Evolutionary conservation across 2,113 vertebrate genomes (phyloP), one percentile per base, ranked within the genome.

Genomic region (Pomatorhinus ruficollis): DNA sequence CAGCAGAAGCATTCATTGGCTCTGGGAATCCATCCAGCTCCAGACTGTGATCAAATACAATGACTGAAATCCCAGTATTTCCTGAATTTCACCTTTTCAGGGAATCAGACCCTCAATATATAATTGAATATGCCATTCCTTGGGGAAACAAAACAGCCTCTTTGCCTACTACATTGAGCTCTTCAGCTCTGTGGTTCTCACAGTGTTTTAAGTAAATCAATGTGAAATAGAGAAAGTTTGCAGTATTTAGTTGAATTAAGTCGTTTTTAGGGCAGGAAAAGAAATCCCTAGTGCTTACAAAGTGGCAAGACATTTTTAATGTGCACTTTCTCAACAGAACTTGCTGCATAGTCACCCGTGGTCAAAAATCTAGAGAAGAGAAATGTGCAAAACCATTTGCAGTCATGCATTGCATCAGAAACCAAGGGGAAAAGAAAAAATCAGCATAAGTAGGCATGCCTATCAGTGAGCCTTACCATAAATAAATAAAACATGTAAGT

Each of bases 1-100:
- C 37, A 80, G 33, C 2, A 76, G 75, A 65, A 90, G 18, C 10
- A 40, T 69, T 94, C 60, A 20, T 27, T 65, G 66, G 59, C 37
- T 89, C 59, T 90, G 89, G 71, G 83, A 97, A 89, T 24, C 22
- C 59, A 83, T 65, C 89, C 63, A 83, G 22, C 37, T 80, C 80
- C 66, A 65, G 45, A 20, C 37, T 53, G 71, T 53, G 71, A 83
- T 92, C 63, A 92, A 47, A 85, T 17, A 31, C 25, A 69, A 72
- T 1, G 5, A 53, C 71, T 69, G 71, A 86, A 94, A 94, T 90
- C 54, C 80, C 63, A 65, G 71, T 44, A 74, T 92, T 94, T 95
- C 68, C 91, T 89, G 66, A 74, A 77, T 61, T 89, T 86, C 83
- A 76, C 42, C 59, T 80, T 82, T 85, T 92, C 69, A 80, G 79